Evolutionary conservation across 2,888 invertebrate genomes (phyloP).

Genomic region (Anoplius nigerrimus): DNA sequence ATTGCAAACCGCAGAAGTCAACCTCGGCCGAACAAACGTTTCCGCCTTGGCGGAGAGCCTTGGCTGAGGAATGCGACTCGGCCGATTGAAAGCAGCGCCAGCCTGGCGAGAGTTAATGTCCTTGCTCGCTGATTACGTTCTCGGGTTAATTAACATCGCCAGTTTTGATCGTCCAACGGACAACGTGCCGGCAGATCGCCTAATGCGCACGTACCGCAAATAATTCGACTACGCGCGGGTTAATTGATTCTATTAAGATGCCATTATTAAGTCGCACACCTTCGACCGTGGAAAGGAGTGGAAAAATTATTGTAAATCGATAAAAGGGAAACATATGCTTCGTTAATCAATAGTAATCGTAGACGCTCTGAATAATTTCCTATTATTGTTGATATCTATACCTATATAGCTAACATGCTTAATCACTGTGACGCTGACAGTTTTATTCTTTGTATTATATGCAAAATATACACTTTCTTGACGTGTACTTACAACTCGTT

Average conservation of each 20-base stretch:
- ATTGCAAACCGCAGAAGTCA: constrained; percentile 41
- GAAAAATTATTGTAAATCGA: too few relatives aligned
- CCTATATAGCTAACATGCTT: too few relatives aligned
- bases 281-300: too few relatives aligned
- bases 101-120: constrained; percentile 24
- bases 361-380: too few relatives aligned
- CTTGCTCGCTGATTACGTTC: constrained; percentile 30
- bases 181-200: constrained; percentile 8
- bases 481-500: too few relatives aligned
- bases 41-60: constrained; percentile 25
- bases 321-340: too few relatives aligned
- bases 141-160: constrained; percentile 36
- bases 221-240: neutral
- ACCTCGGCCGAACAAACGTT: constrained; percentile 22
- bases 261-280: constrained; percentile 1
- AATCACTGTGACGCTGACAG: too few relatives aligned
- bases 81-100: constrained; percentile 12
- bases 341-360: too few relatives aligned
- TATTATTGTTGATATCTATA: too few relatives aligned
- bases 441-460: too few relatives aligned
- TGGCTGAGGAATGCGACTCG: constrained; percentile 22
- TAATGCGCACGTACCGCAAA: too few relatives aligned
- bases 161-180: constrained; percentile 12
- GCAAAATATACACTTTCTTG: too few relatives aligned
- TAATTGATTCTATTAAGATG: constrained; percentile 38